Percentiles rank a stretch among this genome's conserved stretches.
phyloP scores from a whole-genome alignment of 2,888 invertebrate species.

The Tenodera sinensis region DNA sequence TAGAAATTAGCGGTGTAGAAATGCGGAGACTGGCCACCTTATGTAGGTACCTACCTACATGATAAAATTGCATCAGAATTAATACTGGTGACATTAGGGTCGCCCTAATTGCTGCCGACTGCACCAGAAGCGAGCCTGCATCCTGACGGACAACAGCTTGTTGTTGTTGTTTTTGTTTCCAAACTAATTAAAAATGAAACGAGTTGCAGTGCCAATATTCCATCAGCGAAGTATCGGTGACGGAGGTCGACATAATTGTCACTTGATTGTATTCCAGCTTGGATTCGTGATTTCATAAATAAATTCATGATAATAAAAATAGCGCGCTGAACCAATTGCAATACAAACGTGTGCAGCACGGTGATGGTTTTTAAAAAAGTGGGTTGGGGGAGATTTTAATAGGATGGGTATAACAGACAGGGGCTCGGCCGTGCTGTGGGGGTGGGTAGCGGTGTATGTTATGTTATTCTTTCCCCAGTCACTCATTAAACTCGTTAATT shows the following conservation, averaged over 20 bases:
- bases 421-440: neutral
- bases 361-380: neutral
- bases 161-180: neutral
- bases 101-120: neutral
- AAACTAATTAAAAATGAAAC: constrained; percentile 18
- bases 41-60: neutral
- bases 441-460: neutral
- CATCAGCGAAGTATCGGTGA: neutral
- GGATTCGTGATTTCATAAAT: constrained; percentile 22
- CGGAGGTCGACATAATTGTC: neutral
- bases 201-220: constrained; percentile 1
- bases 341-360: neutral
- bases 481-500: constrained; percentile 31
- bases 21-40: no score
- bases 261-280: neutral
- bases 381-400: neutral
- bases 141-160: neutral
- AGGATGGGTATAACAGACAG: constrained; percentile 1
- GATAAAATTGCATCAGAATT: neutral
- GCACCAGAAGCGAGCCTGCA: neutral
- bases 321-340: neutral
- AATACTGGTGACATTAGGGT: neutral
- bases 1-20: no score
- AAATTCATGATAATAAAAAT: constrained; percentile 21
- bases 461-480: constrained; percentile 30